Conservation (phyloP, 2,113 vertebrate species). For the Crocuta crocuta region DNA sequence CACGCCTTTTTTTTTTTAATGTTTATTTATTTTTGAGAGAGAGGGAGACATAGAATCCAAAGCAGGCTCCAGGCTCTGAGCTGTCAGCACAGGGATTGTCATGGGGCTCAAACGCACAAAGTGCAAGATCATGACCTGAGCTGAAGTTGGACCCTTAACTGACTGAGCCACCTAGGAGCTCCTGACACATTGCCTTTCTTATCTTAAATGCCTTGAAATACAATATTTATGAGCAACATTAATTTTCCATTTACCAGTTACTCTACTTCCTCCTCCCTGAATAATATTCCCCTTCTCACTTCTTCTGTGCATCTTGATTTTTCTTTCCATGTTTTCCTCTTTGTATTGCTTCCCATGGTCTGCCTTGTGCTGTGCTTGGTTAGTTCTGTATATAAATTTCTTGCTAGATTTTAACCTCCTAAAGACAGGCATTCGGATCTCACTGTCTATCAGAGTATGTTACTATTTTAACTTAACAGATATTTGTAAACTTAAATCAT, state of each 20-base stretch:
- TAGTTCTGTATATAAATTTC: background rate
- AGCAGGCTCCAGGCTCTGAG: too few species aligned
- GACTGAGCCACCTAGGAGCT: too few species aligned
- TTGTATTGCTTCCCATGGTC: background rate
- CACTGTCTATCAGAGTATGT: background rate
- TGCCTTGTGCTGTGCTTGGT: background rate
- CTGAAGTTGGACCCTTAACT: too few species aligned
- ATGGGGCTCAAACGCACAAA: too few species aligned
- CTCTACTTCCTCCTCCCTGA: background rate
- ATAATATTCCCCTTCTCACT: background rate
- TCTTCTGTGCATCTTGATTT: background rate
- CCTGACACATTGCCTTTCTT: background rate
- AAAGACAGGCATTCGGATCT: background rate
- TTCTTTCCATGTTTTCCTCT: background rate
- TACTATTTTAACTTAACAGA: background rate
- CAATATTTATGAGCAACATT: background rate
- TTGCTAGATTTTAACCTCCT: background rate
- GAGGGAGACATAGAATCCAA: too few species aligned
- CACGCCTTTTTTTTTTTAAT: background rate
- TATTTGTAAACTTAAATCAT: conserved; percentile 2
- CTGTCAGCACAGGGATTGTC: too few species aligned
- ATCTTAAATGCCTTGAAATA: background rate
- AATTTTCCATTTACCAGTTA: background rate
- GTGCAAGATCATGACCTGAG: too few species aligned
- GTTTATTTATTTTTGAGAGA: too few species aligned